Evolutionary conservation across 1,140 invertebrate genomes (phyloP), one percentile per base, ranked within the genome.

Genomic region (Acromyrmex heyeri): DNA sequence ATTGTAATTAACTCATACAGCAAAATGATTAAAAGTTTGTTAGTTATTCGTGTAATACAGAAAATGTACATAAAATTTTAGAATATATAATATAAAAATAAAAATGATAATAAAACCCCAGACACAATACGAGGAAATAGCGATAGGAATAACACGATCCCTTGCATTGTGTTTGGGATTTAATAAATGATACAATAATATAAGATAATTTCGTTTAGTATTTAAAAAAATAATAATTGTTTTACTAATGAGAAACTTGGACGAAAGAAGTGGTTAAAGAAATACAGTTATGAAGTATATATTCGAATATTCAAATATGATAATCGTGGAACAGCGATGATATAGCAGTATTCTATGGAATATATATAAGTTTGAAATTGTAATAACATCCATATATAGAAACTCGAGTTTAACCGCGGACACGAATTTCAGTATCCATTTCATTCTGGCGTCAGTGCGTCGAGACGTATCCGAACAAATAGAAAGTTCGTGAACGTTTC

Each of bases 351-450:
- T 69, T 69, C 38, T 48, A 0, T 24, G n/a, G 34, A 48, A 48
- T 24, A 70, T 24, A 69, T 24, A 30, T n/a, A 44, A 69, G 8
- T 70, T 24, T 70, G 38, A 24, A 48, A 70, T 48, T 70, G 38
- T 44, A 44, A 21, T 21, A 48, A 48, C n/a, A 4, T 21, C n/a
- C 34, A 69, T 69, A 21, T 38, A 48, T 70, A 48, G 12, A 48
- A 70, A 69, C 65, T 48, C 30, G 18, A 38, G 65, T 18, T 70
- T 70, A 50, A 8, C 16, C 67, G 21, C 16, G 69, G 4, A 69
- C 6, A 38, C 12, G 12, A 72, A 72, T 53, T 72, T 72, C n/a
- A 44, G n/a, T 30, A 10, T 5, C 2, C 34, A 3, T 67, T 67
- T 67, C 34, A 3, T 44, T 30, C 30, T 65, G 34, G 34, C 34